Percentiles rank a stretch among this genome's conserved stretches.
Conservation (phyloP, 2,113 vertebrate species). For the Eidolon helvum region DNA sequence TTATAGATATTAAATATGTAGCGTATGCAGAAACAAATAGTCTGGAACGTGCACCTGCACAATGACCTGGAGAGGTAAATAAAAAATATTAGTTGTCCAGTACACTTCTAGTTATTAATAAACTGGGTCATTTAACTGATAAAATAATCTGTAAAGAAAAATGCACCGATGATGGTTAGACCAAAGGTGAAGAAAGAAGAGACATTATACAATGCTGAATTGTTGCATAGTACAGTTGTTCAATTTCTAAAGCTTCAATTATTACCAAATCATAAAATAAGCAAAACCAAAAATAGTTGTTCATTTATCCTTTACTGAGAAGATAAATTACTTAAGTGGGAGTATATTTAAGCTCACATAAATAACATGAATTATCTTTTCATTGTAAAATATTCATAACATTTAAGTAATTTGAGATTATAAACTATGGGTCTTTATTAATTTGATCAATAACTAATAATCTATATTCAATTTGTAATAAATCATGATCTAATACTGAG, state of each 20-base stretch:
- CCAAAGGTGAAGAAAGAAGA: neutral
- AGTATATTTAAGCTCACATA: neutral
- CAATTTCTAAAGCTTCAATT: neutral
- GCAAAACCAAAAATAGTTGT: neutral
- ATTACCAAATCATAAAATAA: neutral
- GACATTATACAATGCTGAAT: neutral
- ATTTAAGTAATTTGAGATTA: neutral
- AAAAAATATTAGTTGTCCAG: neutral
- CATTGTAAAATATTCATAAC: neutral
- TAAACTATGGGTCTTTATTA: neutral
- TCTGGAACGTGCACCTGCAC: neutral
- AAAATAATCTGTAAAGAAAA: neutral
- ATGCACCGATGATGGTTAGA: neutral
- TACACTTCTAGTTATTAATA: neutral
- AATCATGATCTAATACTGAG: neutral
- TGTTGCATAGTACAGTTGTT: neutral
- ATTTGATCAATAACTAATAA: neutral
- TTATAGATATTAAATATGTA: conserved; percentile 58
- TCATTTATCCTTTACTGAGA: neutral
- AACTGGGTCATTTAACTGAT: neutral
- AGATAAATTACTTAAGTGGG: neutral
- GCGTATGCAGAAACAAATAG: conserved; percentile 58
- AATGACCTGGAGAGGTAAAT: conserved; percentile 1
- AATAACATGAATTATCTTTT: neutral
- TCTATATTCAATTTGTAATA: neutral